Base-by-base conservation (phyloP, 1,140 invertebrate genomes). In the Forficula auricularia region DNA sequence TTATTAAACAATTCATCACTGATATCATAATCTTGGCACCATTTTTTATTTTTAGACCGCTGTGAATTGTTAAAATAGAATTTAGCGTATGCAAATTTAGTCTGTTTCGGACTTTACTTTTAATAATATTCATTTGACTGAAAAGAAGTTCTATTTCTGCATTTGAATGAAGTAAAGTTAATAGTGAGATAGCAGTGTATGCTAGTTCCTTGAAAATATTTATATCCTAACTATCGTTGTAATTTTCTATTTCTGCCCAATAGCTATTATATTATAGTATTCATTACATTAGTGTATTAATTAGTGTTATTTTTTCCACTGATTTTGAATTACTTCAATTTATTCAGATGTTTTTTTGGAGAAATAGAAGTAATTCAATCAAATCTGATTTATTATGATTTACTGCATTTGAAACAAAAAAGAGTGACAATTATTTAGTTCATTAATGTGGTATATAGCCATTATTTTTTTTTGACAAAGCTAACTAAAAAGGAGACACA, bases 181-280 rank as follows among this genome's bases (percentile, higher is more conserved):
- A 27, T 2, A 3, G 8, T 9, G 10, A 18, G 1, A 47, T 18
- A 9, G 35, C 41, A 19, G 44, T 43, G 19, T 32, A 15, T 16
- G 15, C 45, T 19, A 47, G 13, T 40, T 45, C 44, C 22, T 8
- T 9, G 19, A 39, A 47, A 19, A 42, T 41, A 31, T 47, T 47
- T 32, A 14, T 20, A 14, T 37, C 31, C n/a, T 2, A 3, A n/a
- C 38, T 31, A 46, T 46, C 44, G 8, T 12, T 35, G 20, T 42
- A 43, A 32, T 32, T 37, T 7, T 18, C 19, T 31, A 47, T 32
- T 15, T 47, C 41, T n/a, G n/a, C 13, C 45, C 35, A 44, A 16
- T 43, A 46, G 27, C 32, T 14, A 12, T 37, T n/a, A n/a, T n/a
- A n/a, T n/a, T n/a, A n/a, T 8, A 27, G 9, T 31, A 30, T 13